phyloP scores from a whole-genome alignment of 2,113 vertebrate genomes.

The Romanogobio albipinnatus region DNA sequence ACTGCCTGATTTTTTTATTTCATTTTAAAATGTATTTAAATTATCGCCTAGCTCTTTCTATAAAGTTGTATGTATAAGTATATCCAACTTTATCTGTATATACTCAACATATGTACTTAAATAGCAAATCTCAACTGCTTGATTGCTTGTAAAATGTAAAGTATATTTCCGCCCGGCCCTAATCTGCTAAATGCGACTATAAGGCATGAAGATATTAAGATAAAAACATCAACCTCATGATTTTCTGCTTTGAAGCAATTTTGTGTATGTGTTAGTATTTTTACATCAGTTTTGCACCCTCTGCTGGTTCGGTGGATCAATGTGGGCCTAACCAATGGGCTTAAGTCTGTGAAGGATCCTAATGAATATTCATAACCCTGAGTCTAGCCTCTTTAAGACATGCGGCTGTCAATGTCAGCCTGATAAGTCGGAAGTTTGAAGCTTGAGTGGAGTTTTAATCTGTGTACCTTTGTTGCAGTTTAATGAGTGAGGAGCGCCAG shows the following conservation, averaged over 20 bases:
- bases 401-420: slow-evolving; percentile 4
- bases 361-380: slow-evolving; percentile 11
- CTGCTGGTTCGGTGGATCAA: neutral
- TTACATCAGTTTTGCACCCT: neutral
- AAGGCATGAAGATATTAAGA: neutral
- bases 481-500: slow-evolving; percentile 10
- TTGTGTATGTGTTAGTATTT: neutral
- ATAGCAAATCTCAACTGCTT: neutral
- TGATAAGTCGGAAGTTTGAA: slow-evolving; percentile 21
- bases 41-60: too few species aligned
- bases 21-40: too few species aligned
- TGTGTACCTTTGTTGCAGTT: slow-evolving; percentile 4
- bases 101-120: too few species aligned
- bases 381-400: slow-evolving; percentile 9
- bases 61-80: too few species aligned
- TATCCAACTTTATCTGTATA: too few species aligned
- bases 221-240: neutral
- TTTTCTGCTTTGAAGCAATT: neutral
- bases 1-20: too few species aligned
- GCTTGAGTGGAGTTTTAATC: slow-evolving; percentile 23
- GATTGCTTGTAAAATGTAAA: neutral
- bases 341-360: neutral
- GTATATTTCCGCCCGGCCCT: neutral
- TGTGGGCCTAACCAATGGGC: neutral
- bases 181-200: neutral